Evolutionary conservation across 2,888 invertebrate species (phyloP).

Genomic region (Campopleginae sp.): DNA sequence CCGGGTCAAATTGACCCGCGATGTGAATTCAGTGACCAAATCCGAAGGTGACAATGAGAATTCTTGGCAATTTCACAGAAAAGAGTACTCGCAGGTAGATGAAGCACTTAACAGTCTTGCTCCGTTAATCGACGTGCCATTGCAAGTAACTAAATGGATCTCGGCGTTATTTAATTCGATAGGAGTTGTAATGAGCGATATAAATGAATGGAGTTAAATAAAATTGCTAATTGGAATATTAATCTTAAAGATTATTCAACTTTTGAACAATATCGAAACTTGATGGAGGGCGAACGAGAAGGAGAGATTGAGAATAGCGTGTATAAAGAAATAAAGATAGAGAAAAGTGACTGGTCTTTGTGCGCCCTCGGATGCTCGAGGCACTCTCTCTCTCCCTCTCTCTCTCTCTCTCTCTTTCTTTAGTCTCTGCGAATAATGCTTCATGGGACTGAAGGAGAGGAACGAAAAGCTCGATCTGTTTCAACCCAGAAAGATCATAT

Average conservation of each 20-base stretch:
- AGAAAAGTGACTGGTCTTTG: conserved; percentile 80
- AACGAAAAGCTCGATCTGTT: conserved; percentile 35
- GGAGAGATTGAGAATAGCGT: conserved; percentile 29
- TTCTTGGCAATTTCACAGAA: background rate
- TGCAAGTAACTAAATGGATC: background rate
- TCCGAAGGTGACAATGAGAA: no score
- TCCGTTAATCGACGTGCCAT: background rate
- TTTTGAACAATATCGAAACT: conserved; percentile 1
- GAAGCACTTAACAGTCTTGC: background rate
- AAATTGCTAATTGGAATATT: background rate
- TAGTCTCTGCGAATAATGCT: conserved; percentile 46
- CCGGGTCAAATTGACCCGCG: no score
- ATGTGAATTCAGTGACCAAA: no score
- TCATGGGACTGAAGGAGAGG: conserved; percentile 63
- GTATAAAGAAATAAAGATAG: conserved; percentile 38
- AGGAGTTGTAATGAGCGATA: background rate
- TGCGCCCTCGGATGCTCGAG: conserved; percentile 49
- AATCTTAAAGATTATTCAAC: background rate
- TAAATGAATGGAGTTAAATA: background rate
- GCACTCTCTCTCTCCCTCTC: conserved; percentile 16
- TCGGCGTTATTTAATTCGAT: background rate
- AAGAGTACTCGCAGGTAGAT: background rate
- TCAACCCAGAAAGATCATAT: conserved; percentile 58
- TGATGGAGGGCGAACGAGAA: background rate
- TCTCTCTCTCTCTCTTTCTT: background rate